Percentiles rank a stretch among this genome's conserved stretches.
These are phyloP conservation scores for Ornithoptera priamus DNA, from an alignment of 2,888 invertebrate genomes.

Conservation along the genomic window DNA sequence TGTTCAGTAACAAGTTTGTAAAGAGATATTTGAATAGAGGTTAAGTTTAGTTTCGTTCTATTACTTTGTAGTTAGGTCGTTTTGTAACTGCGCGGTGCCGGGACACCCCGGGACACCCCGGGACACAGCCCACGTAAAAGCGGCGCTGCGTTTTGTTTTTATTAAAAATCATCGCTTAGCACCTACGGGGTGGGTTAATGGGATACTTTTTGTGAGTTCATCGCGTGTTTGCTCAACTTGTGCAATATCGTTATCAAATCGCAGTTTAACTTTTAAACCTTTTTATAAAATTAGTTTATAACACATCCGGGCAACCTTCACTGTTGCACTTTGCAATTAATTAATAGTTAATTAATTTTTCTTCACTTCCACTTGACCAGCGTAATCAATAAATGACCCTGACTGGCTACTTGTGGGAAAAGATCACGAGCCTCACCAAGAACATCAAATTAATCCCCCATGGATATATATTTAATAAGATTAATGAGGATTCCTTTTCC, in stretches of 20 bases:
- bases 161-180: constrained; percentile 73
- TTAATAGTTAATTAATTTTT: no score
- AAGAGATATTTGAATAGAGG: background rate
- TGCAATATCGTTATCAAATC: background rate
- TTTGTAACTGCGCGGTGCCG: constrained; percentile 25
- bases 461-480: no score
- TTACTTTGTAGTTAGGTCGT: constrained; percentile 14
- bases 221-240: constrained; percentile 1
- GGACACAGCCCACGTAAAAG: constrained; percentile 64
- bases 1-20: background rate
- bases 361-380: no score
- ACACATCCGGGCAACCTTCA: no score
- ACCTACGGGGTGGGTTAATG: constrained; percentile 40
- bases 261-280: no score
- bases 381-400: no score
- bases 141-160: constrained; percentile 64
- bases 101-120: constrained; percentile 39
- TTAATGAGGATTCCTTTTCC: no score
- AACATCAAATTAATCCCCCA: no score
- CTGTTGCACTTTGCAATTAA: no score
- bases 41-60: constrained; percentile 30
- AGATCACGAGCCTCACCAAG: no score
- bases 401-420: no score
- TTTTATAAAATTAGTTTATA: no score
- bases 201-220: constrained; percentile 35